phyloP scores from a whole-genome alignment of 2,888 invertebrate species.

The Lypha dubia region DNA sequence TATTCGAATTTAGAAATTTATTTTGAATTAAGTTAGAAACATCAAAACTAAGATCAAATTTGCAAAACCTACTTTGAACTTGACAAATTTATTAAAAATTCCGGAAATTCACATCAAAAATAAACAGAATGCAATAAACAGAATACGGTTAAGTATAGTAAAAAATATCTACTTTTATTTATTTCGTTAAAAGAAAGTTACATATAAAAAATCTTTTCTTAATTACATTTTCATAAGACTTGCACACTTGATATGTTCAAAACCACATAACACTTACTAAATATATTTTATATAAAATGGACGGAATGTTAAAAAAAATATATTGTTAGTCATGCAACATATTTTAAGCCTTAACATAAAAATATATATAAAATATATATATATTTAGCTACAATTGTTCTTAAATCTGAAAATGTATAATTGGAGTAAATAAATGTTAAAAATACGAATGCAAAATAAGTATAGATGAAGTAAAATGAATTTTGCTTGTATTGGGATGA shows the following conservation, averaged over 20 bases:
- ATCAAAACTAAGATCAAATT: too few species aligned
- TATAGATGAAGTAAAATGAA: constrained; percentile 36
- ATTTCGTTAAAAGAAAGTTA: background rate
- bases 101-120: too few species aligned
- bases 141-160: too few species aligned
- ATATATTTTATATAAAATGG: constrained; percentile 54
- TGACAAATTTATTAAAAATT: too few species aligned
- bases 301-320: constrained; percentile 49
- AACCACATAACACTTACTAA: background rate
- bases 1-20: too few species aligned
- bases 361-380: background rate
- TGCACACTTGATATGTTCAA: constrained; percentile 39
- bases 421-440: background rate
- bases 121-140: too few species aligned
- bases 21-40: too few species aligned
- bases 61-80: too few species aligned
- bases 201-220: background rate
- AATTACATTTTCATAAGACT: constrained; percentile 15
- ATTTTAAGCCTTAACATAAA: constrained; percentile 4
- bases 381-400: constrained; percentile 14
- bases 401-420: constrained; percentile 10
- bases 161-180: background rate
- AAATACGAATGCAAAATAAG: constrained; percentile 39
- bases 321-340: background rate
- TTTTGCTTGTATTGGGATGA: background rate